Base-by-base conservation (phyloP, 1,140 invertebrate genomes). In the Apocrypta bakeri region DNA sequence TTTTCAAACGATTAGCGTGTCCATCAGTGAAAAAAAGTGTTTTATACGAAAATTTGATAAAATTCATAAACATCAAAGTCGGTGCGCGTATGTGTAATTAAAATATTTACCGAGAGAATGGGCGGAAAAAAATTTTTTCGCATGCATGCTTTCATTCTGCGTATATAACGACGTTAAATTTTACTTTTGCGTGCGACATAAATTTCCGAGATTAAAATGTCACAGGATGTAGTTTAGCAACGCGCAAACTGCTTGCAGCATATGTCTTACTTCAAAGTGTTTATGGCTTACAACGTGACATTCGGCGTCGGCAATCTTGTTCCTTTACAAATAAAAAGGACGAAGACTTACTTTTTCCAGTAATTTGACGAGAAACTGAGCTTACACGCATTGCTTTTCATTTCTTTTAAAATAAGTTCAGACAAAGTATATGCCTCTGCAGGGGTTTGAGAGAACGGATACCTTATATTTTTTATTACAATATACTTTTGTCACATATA, bases 151-250 rank as follows among this genome's bases (percentile, higher is more conserved):
- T 56, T 6, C n/a, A 17, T 56, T 8, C 9, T 17, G 21, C 24
- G n/a, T 42, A 73, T 42, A 73, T 42, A 40, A 73, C 25, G 24
- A 42, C 25, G 14, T 33, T 31, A 37, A 63, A 63, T 24, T 33
- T 21, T 33, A 63, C 21, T 63, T 29, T n/a, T 17, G n/a, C 17
- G 24, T 63, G 25, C 7, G 61, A 33, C 61, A 75, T 33, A 75
- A 63, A 75, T 75, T 11, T 21, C 48, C 24, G n/a, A 75, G 73
- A 75, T 75, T 75, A 61, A 75, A 56, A 61, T 48, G 48, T 75
- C 42, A 17, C 17, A 56, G 27, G 42, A 9, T 33, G 27, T 33
- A 63, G 31, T 75, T 33, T 74, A 17, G 21, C 11, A 11, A 33
- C 17, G 27, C 2, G n/a, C n/a, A 63, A 63, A 7, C 73, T 63